Percentiles rank a stretch among this genome's conserved stretches.
Conservation (phyloP, 2,797 vertebrate species). For the Chrysocyon brachyurus region DNA sequence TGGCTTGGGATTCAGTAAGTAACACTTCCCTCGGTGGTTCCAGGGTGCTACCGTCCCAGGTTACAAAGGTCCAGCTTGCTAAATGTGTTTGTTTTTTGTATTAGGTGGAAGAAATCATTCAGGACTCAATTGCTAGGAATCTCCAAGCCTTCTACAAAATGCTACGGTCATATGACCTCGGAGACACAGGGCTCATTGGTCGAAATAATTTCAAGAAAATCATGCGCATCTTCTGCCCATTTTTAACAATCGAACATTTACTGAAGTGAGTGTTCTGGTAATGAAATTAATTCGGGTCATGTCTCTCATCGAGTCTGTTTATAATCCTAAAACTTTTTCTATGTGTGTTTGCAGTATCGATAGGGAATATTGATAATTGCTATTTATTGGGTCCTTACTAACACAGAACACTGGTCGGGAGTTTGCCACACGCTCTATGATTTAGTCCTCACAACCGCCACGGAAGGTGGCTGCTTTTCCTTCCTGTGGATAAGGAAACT, state of each 20-base stretch:
- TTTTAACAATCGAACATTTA: slow-evolving; percentile 84
- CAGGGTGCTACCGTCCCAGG: neutral
- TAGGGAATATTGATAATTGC: too few species aligned
- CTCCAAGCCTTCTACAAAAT: slow-evolving; percentile 74
- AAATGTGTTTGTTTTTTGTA: neutral
- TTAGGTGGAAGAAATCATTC: slow-evolving; percentile 84
- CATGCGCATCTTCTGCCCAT: slow-evolving; percentile 79
- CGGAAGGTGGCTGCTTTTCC: fast-evolving
- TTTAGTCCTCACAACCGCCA: fast-evolving
- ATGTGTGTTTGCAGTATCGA: fast-evolving
- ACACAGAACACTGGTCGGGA: fast-evolving
- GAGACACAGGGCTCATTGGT: slow-evolving; percentile 70
- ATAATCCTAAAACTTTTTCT: neutral
- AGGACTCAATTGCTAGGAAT: slow-evolving; percentile 81
- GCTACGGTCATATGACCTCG: slow-evolving; percentile 83
- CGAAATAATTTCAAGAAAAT: slow-evolving; percentile 84
- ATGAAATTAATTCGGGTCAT: neutral
- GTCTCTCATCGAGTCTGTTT: neutral
- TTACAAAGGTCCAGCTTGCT: fast-evolving
- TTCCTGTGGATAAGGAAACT: fast-evolving
- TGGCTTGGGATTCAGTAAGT: slow-evolving; percentile 85
- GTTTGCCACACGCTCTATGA: fast-evolving
- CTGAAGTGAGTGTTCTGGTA: slow-evolving; percentile 82
- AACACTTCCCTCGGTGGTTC: neutral
- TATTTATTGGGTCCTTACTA: neutral